Percentiles rank a stretch among this genome's conserved stretches.
phyloP scores from a whole-genome alignment of 2,888 invertebrate genomes.

The Drosophila diplacantha region DNA sequence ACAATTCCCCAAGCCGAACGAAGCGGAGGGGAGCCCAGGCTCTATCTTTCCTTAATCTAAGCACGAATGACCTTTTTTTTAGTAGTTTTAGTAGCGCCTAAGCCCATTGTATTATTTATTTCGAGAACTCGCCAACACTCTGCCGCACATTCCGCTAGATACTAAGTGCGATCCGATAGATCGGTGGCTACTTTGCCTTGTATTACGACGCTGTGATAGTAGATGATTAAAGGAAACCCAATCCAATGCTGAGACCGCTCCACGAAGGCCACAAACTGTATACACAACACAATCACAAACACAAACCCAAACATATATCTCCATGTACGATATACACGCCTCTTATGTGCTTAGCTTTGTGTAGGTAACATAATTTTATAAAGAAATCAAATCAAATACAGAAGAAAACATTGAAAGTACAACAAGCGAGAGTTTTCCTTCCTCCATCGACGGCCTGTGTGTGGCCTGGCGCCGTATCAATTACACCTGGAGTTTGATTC shows the following conservation, averaged over 20 bases:
- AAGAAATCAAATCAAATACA: constrained; percentile 16
- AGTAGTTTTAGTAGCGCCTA: constrained; percentile 4
- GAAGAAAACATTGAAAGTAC: constrained; percentile 16
- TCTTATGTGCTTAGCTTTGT: constrained; percentile 8
- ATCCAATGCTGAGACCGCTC: constrained; percentile 23
- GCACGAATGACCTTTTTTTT: not conserved
- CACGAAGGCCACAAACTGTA: constrained; percentile 15
- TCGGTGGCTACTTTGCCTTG: constrained; percentile 47
- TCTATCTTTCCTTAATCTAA: not conserved
- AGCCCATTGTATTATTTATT: constrained; percentile 37
- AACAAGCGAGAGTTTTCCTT: not conserved
- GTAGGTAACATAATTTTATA: constrained; percentile 11
- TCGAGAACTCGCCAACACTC: constrained; percentile 31
- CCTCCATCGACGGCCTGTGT: not conserved
- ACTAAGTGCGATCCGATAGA: constrained; percentile 32
- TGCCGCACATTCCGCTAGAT: constrained; percentile 34
- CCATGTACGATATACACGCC: not conserved
- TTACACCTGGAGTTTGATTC: constrained; percentile 20
- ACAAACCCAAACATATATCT: constrained; percentile 13
- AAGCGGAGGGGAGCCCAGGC: not conserved
- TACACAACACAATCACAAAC: constrained; percentile 2
- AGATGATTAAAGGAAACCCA: constrained; percentile 43
- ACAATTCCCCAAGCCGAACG: constrained; percentile 13
- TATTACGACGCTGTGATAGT: constrained; percentile 66
- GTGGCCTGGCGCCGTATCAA: constrained; percentile 25